Evolutionary conservation across 2,888 invertebrate genomes (phyloP).

Genomic region (Nemoura dubitans): DNA sequence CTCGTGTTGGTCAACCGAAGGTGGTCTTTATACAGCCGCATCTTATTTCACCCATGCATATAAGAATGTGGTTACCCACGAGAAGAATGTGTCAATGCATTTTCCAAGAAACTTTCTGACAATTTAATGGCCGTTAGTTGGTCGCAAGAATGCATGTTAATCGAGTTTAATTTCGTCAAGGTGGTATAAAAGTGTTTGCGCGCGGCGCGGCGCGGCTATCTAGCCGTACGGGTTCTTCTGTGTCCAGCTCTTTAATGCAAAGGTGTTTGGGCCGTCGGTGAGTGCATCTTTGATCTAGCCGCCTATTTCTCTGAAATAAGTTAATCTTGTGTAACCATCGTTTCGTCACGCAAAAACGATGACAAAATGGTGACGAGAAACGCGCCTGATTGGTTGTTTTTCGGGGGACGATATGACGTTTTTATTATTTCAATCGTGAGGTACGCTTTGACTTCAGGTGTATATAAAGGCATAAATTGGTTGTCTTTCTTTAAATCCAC

Average conservation of each 20-base stretch:
- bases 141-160: conserved; percentile 42
- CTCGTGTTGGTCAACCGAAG: neutral
- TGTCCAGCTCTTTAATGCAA: neutral
- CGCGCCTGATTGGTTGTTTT: conserved; percentile 33
- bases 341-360: conserved; percentile 47
- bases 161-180: conserved; percentile 48
- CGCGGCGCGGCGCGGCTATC: too few relatives aligned
- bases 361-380: conserved; percentile 33
- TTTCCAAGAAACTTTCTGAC: conserved; percentile 36
- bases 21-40: conserved; percentile 17
- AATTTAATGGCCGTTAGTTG: conserved; percentile 42
- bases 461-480: conserved; percentile 19
- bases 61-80: conserved; percentile 35
- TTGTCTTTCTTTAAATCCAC: neutral
- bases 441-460: conserved; percentile 28
- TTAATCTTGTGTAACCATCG: conserved; percentile 51
- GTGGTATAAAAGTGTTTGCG: conserved; percentile 29
- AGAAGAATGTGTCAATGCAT: conserved; percentile 38
- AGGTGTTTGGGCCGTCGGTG: conserved; percentile 35
- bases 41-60: conserved; percentile 14
- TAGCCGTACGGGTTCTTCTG: conserved; percentile 25
- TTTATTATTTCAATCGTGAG: conserved; percentile 38
- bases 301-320: conserved; percentile 47
- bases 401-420: conserved; percentile 31
- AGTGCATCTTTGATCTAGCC: conserved; percentile 39